Base-by-base conservation (phyloP, 2,113 vertebrate species). In the Ceyx melanurus region DNA sequence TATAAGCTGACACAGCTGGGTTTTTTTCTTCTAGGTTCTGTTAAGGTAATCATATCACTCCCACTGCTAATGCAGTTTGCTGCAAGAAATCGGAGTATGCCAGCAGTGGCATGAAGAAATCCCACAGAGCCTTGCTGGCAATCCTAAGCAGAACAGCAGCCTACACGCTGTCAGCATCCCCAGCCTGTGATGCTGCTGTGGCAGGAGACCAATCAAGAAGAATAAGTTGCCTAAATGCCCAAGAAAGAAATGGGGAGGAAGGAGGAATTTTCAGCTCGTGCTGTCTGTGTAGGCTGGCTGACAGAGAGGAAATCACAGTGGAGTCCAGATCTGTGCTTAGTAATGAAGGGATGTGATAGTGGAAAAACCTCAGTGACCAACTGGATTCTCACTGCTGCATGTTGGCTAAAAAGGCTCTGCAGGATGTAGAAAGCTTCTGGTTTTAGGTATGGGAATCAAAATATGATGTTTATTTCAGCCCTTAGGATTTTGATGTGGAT, bases 41-140 rank as follows among this genome's bases (percentile, higher is more conserved):
- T 89, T 86, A 83, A 81, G 45, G 65, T 80, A 86, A 81, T 95
- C 31, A 11, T 88, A 90, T 83, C 68, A 88, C 78, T 91, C 72
- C 75, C 61, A 84, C 53, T 73, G 60, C 48, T 95, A 86, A 92
- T 95, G 75, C 56, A 85, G 82, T 93, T 83, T 94, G 43, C 61
- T 77, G 16, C 0, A 4, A 83, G 78, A 90, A 86, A 81, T 45
- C 71, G 57, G 46, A 90, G 76, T 87, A 58, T 73, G 33, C 35
- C 5, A 0, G 88, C 74, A 89, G 43, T 64, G 33, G 40, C 51
- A 48, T 0, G 78, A 93, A 92, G n/a, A 89, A 94, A 85, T 85
- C 33, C 25, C 29, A 35, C 13, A 43, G 57, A 88, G 42, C 60
- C 57, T 79, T 26, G 19, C 53, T 74, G 35, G 13, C 64, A 92